These are phyloP conservation scores for Sinotaia quadrata DNA, from an alignment of 2,888 invertebrate genomes.

Conservation along the genomic window DNA sequence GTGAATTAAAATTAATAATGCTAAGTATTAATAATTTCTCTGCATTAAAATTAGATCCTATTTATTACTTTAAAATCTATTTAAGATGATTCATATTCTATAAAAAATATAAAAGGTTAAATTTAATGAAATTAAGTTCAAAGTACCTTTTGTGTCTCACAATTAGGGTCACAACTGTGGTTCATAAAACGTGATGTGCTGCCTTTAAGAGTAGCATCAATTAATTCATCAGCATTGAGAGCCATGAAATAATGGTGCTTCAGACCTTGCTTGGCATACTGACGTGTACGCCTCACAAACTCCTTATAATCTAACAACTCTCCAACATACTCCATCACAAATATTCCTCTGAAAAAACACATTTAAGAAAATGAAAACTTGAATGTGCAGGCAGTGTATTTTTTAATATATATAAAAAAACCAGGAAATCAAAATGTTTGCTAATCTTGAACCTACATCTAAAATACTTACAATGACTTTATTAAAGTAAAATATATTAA, in stretches of 20 bases:
- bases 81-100: no score
- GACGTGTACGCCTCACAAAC: constrained; percentile 88
- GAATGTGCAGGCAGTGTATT: no score
- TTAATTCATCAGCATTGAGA: constrained; percentile 90
- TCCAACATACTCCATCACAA: constrained; percentile 98
- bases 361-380: no score
- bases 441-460: no score
- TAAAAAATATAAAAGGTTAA: background rate
- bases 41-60: background rate
- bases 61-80: no score
- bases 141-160: constrained; percentile 92
- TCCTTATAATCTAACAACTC: constrained; percentile 95
- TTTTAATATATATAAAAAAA: no score
- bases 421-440: no score
- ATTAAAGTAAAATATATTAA: no score
- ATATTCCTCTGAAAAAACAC: constrained; percentile 93
- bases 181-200: constrained; percentile 98
- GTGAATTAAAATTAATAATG: no score
- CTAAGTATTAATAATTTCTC: background rate
- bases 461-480: no score
- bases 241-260: constrained; percentile 99
- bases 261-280: constrained; percentile 91
- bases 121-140: background rate
- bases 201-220: constrained; percentile 96
- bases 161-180: constrained; percentile 98